Base-by-base conservation (phyloP, 2,797 vertebrate species). In the Steatocranus sp. region DNA sequence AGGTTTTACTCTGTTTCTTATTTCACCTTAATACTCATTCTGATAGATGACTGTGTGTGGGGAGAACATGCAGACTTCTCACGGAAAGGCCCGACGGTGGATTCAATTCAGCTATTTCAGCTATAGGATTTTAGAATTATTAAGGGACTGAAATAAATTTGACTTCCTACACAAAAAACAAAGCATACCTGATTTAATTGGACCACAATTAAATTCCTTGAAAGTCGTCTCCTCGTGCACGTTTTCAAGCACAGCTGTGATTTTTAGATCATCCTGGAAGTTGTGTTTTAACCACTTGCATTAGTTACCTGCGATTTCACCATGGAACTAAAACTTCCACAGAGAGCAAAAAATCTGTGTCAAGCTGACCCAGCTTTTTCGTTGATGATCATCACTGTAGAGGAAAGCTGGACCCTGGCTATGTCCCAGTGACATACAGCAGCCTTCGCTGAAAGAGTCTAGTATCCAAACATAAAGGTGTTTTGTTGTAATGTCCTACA, bases 1-100 rank as follows among this genome's bases (percentile, higher is more conserved):
- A 17, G 38, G 38, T 70, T 70, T 70, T 70, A 46, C 66, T 25
- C 23, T 66, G 61, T 66, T 66, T 43, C 38, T 46, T 70, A 46
- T 43, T 70, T 46, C 38, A 70, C 66, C 5, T 43, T 27, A 70
- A 27, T 70, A 46, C 14, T 43, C 14, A 46, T 70, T 27, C 23
- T 70, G 63, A 70, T 70, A 70, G 23, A 18, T 46, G 66, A 46
- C 41, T 12, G 66, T 18, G 15, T 61, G 32, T 61, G 56, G 6
- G 56, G 56, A 61, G 56, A n/a, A 34, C 56, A n/a, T 5, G 30
- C 17, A 61, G 30, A 61, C 30, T 34, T 61, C 30, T 61, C 56
- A 34, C 10, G 0, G 11, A 61, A 34, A 61, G 18, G 56, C 56
- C 17, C 2, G 6, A 34, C 4, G 0, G 4, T 34, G 56, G 10